Base-by-base conservation (phyloP, 2,113 vertebrate genomes). In the Hemiprocne comata region DNA sequence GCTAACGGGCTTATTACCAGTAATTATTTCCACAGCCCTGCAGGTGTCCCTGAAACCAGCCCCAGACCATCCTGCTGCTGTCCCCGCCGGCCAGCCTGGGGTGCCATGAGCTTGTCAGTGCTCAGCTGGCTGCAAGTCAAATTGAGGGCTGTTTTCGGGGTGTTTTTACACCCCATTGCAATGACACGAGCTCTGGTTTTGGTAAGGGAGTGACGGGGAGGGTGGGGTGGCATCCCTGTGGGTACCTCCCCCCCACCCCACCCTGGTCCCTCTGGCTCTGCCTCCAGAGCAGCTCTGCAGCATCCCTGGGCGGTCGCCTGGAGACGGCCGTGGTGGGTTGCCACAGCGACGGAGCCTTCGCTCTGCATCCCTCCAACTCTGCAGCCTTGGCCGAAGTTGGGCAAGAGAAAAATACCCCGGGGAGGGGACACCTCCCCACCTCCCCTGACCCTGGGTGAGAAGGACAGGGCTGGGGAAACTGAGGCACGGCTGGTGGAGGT, bases 221-320 rank as follows among this genome's bases (percentile, higher is more conserved):
- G 46, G 46, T 48, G 15, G 11, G 21, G 15, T 75, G 64, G 50
- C 21, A 89, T 86, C 80, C 87, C 51, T 83, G 77, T 58, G 79
- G 91, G 86, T 90, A 65, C 58, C 46, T 78, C 7, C 26, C 16
- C 34, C 66, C 50, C 53, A 12, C 29, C 5, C 61, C 4, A 7
- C 72, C 87, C 67, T 70, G 89, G 83, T 86, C 83, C 67, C 69
- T 92, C 83, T 94, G 0, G 3, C 54, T 85, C 50, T 81, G 77
- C 65, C 76, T 89, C 71, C 51, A 1, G 87, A 94, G 73, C 36
- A 2, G 60, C 88, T 93, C 87, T 92, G 96, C 95, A 91, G 93
- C 93, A 96, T 95, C 95, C 92, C 88, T 93, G 90, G 84, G 86
- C 80, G 36, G 94, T 96, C 96, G 85, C 94, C 92, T 96, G 94